Percentiles rank a stretch among this genome's conserved stretches.
These are phyloP conservation scores for Drosophila ficusphila DNA, from an alignment of 1,140 invertebrate genomes.

Conservation along the genomic window DNA sequence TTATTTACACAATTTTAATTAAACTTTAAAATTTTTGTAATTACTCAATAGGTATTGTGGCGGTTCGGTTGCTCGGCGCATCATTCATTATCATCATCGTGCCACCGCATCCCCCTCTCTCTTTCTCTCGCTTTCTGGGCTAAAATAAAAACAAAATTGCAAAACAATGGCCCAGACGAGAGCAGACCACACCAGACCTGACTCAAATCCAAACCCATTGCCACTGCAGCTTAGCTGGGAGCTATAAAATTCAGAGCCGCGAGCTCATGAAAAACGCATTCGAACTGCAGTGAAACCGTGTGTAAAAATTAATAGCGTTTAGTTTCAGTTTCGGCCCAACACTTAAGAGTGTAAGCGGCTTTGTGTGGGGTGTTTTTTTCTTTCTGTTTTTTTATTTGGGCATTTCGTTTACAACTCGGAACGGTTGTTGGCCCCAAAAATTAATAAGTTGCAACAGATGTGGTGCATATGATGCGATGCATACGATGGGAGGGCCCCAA, in stretches of 20 bases:
- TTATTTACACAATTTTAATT: slow-evolving; percentile 65
- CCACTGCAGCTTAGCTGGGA: slow-evolving; percentile 45
- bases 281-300: slow-evolving; percentile 54
- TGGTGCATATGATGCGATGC: slow-evolving; percentile 20
- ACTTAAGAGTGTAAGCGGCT: slow-evolving; percentile 35
- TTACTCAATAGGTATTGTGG: slow-evolving; percentile 49
- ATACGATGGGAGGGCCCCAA: slow-evolving; percentile 10
- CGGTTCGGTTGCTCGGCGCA: slow-evolving; percentile 18
- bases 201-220: slow-evolving; percentile 29
- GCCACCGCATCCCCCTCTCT: neutral
- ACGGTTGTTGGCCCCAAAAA: slow-evolving; percentile 48
- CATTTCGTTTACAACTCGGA: slow-evolving; percentile 28
- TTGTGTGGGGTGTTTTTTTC: slow-evolving; percentile 27
- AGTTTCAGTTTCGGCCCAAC: slow-evolving; percentile 31
- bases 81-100: slow-evolving; percentile 32
- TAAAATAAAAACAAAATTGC: slow-evolving; percentile 32
- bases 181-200: slow-evolving; percentile 14
- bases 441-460: slow-evolving; percentile 51
- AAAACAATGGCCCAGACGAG: slow-evolving; percentile 42
- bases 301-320: slow-evolving; percentile 52
- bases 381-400: too few relatives aligned
- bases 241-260: slow-evolving; percentile 30
- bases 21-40: slow-evolving; percentile 56
- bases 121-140: neutral
- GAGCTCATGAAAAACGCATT: slow-evolving; percentile 40